Percentiles rank a stretch among this genome's conserved stretches.
Evolutionary conservation across 2,113 vertebrate species (phyloP).

Genomic region (western clawed frog (Xenopus tropicalis)): DNA sequence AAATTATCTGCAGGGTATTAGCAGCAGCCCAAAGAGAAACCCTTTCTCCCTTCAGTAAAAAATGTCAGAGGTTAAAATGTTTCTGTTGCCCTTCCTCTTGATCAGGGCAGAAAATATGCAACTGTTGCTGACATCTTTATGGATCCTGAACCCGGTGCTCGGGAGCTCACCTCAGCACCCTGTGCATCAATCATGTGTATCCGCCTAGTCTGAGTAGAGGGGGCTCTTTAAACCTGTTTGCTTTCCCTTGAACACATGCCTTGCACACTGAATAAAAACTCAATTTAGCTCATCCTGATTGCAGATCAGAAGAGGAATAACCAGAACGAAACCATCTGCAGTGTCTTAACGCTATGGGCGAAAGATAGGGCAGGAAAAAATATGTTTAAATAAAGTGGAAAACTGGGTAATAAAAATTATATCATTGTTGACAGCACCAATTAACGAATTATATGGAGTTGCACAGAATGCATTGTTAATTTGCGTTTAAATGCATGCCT

Average conservation of each 20-base stretch:
- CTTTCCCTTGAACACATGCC: neutral
- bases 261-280: no score
- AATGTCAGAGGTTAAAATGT: conserved; percentile 50
- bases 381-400: no score
- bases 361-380: no score
- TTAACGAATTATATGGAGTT: no score
- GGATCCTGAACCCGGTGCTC: conserved; percentile 51
- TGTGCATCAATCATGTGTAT: conserved; percentile 67
- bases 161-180: conserved; percentile 36
- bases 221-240: conserved; percentile 62
- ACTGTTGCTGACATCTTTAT: conserved; percentile 55
- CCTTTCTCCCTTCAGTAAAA: neutral
- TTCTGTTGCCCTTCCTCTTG: conserved; percentile 48
- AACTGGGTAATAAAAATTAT: no score
- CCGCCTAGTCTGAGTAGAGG: conserved; percentile 61
- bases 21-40: neutral
- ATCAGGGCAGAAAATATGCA: conserved; percentile 50
- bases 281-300: no score
- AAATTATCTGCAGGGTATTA: conserved; percentile 6
- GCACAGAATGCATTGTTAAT: no score
- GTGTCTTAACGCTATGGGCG: no score
- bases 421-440: no score
- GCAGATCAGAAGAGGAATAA: neutral
- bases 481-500: no score
- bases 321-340: neutral